Evolutionary conservation across 2,888 invertebrate genomes (phyloP), one percentile per base, ranked within the genome.

Genomic region (Gibbula magus): DNA sequence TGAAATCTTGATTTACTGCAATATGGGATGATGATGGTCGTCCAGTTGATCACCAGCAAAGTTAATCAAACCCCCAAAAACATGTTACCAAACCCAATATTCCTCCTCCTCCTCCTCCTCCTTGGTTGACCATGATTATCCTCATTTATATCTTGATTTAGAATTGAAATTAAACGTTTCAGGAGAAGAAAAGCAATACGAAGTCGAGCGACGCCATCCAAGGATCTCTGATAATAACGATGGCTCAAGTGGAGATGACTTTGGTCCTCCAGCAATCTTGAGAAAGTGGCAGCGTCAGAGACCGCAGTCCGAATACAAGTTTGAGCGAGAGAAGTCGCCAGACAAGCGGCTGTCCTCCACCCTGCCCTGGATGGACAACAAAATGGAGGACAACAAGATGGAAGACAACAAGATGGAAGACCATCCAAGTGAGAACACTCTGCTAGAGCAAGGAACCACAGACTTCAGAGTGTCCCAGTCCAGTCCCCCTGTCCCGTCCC

Each of bases 261-360:
- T 85, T 45, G 87, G 86, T 25, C 91, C 90, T 13, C 90, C 91
- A 18, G 88, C 88, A n/a, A 85, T 88, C 32, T 83, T 91, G n/a
- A 76, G 85, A 18, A 84, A 88, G 32, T 90, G 90, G 90, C 89
- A 89, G 78, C 78, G 86, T 66, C 81, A 86, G 78, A 82, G 86
- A 18, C 84, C 88, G 20, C 83, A 86, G 13, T 85, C 87, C 10
- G 88, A 88, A 52, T 86, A 88, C 80, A 81, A 77, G 13, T 84
- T 77, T 74, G 82, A 84, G 20, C 75, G 74, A 0, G 83, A 83
- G 54, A 74, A 84, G 35, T 78, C 82, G 32, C 79, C 77, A 4
- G 78, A 83, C 56, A 87, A 86, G 75, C 81, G 86, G 45, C 76
- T 84, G 10, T 86, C 86, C 66, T 83, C 85, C 0, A 84, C 85